phyloP scores from a whole-genome alignment of 2,113 vertebrate species.

The Pao palembangensis region DNA sequence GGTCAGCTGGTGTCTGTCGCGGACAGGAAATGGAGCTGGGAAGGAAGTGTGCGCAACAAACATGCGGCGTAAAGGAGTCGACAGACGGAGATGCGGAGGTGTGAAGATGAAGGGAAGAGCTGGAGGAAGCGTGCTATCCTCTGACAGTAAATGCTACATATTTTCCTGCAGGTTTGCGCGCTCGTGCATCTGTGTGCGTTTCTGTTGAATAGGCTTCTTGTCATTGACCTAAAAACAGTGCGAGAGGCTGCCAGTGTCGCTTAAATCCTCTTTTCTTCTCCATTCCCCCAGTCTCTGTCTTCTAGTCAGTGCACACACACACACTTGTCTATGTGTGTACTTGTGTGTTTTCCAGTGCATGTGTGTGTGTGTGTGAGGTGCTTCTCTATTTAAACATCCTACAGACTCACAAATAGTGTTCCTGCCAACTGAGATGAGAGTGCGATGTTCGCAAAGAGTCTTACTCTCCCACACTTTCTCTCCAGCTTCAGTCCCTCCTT shows the following conservation, averaged over 20 bases:
- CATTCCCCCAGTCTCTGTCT: conserved; percentile 54
- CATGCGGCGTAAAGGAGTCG: background rate
- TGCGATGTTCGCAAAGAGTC: conserved; percentile 56
- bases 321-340: conserved; percentile 16
- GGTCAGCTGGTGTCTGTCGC: conserved; percentile 30
- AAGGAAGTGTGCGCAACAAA: conserved; percentile 16
- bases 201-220: conserved; percentile 64
- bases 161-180: conserved; percentile 30
- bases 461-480: conserved; percentile 41
- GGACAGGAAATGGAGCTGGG: conserved; percentile 35
- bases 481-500: conserved; percentile 40
- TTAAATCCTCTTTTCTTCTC: conserved; percentile 71
- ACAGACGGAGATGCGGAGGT: background rate
- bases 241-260: conserved; percentile 62
- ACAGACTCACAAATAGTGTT: conserved; percentile 65
- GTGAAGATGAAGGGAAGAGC: background rate
- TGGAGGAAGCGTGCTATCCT: background rate
- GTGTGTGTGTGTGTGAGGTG: conserved; percentile 27
- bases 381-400: conserved; percentile 71
- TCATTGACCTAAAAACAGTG: conserved; percentile 72
- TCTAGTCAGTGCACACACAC: conserved; percentile 20
- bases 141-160: conserved; percentile 44
- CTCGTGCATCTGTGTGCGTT: conserved; percentile 26
- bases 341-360: conserved; percentile 6
- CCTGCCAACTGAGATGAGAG: conserved; percentile 66